These are phyloP conservation scores for Lycodopsis pacificus DNA, from an alignment of 2,797 vertebrate genomes.

Conservation along the genomic window DNA sequence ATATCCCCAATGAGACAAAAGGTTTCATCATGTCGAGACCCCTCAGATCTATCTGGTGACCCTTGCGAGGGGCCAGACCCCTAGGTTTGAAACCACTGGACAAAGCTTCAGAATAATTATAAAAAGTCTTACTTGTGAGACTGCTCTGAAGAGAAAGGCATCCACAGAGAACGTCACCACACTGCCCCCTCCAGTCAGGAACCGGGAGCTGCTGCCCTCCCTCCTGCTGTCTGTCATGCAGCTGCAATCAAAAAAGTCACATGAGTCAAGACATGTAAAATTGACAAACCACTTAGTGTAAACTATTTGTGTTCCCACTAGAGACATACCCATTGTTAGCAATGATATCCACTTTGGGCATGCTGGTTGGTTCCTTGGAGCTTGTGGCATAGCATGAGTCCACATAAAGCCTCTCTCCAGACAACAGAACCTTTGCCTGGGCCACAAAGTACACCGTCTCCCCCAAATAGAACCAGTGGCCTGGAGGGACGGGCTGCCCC, in stretches of 20 bases:
- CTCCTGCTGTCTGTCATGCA: slow-evolving; percentile 80
- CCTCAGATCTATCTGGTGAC: neutral
- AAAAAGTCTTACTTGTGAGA: slow-evolving; percentile 58
- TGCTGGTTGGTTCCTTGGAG: slow-evolving; percentile 56
- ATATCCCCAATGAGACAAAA: neutral
- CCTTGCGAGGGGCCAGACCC: neutral
- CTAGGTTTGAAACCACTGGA: neutral
- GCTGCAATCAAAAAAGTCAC: slow-evolving; percentile 52
- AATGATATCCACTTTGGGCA: slow-evolving; percentile 68
- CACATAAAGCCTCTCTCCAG: slow-evolving; percentile 70
- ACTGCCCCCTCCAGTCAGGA: slow-evolving; percentile 42
- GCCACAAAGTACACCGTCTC: slow-evolving; percentile 74
- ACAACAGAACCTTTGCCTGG: slow-evolving; percentile 26
- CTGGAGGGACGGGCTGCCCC: slow-evolving; percentile 66
- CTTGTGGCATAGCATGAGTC: slow-evolving; percentile 71
- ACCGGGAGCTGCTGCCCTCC: slow-evolving; percentile 70
- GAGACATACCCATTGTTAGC: slow-evolving; percentile 72
- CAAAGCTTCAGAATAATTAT: neutral
- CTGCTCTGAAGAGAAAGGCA: slow-evolving; percentile 68
- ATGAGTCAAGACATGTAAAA: neutral
- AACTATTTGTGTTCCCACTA: neutral
- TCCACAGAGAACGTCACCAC: slow-evolving; percentile 77
- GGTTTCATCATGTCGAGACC: neutral
- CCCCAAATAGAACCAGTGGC: slow-evolving; percentile 62
- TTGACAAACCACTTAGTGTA: neutral